Evolutionary conservation across 2,888 invertebrate species (phyloP).

Genomic region (Melanargia galathea): DNA sequence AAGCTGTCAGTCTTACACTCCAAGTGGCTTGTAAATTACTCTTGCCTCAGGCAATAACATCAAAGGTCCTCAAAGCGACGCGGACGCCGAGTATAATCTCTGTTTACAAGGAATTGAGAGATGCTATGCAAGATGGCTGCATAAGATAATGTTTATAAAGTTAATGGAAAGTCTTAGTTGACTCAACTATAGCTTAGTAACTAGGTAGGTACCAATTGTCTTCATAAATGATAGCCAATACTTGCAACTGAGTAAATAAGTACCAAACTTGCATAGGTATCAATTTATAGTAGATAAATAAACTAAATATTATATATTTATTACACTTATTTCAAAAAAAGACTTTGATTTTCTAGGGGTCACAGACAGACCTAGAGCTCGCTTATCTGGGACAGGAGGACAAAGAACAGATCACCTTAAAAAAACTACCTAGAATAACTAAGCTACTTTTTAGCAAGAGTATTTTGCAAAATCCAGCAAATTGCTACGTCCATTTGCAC

Average conservation of each 20-base stretch:
- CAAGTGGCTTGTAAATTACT: constrained; percentile 19
- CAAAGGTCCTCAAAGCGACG: constrained; percentile 15
- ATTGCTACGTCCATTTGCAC: constrained; percentile 4
- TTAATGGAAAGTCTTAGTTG: constrained; percentile 1
- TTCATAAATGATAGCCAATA: no score
- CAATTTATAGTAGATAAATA: no score
- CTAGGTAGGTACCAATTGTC: no score
- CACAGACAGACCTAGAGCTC: no score
- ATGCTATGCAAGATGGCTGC: constrained; percentile 9
- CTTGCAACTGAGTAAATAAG: no score
- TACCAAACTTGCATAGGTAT: no score
- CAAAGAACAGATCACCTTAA: no score
- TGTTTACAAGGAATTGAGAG: constrained; percentile 16
- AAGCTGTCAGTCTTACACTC: constrained; percentile 2
- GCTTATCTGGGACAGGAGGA: no score
- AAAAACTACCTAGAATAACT: no score
- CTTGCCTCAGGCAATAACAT: constrained; percentile 20
- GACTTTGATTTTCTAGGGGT: no score
- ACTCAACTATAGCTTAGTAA: not conserved
- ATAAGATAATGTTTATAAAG: constrained; percentile 8
- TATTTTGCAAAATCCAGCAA: not conserved
- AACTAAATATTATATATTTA: no score
- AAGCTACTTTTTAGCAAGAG: not conserved
- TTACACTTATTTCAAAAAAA: no score
- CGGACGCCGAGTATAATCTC: constrained; percentile 7